Conservation (phyloP, 2,113 vertebrate species). For the Maccullochella peelii region DNA sequence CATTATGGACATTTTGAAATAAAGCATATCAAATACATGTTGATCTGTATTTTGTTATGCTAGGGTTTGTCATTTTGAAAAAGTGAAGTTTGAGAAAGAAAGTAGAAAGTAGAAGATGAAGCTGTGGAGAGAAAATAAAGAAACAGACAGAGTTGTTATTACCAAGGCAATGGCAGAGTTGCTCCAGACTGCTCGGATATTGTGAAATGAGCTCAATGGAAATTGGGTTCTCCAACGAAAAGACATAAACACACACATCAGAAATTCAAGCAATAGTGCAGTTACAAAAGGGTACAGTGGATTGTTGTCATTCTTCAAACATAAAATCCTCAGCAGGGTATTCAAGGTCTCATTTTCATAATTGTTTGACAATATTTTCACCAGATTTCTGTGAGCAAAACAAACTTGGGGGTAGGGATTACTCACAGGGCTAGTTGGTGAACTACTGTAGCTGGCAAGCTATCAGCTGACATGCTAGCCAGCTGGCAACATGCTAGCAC, state of each 20-base stretch:
- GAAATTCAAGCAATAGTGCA: background rate
- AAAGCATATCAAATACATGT: background rate
- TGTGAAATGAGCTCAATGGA: background rate
- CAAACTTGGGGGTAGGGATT: background rate
- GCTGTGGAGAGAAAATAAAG: background rate
- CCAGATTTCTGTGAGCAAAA: background rate
- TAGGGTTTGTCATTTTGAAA: background rate
- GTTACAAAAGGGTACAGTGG: background rate
- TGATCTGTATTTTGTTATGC: conserved; percentile 3
- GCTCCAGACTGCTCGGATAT: background rate
- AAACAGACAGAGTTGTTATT: background rate
- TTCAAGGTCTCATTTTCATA: background rate
- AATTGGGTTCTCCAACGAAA: background rate
- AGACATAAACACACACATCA: background rate
- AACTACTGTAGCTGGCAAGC: background rate
- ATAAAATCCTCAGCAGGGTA: background rate
- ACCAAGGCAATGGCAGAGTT: background rate
- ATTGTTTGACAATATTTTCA: background rate
- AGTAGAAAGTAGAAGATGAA: background rate
- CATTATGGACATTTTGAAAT: background rate
- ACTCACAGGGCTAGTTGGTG: background rate
- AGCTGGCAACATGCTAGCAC: background rate
- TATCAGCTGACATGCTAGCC: background rate
- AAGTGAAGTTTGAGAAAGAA: background rate
- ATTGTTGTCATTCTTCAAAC: background rate